Base-by-base conservation (phyloP, 1,140 invertebrate species). In the Euwallacea fornicatus region DNA sequence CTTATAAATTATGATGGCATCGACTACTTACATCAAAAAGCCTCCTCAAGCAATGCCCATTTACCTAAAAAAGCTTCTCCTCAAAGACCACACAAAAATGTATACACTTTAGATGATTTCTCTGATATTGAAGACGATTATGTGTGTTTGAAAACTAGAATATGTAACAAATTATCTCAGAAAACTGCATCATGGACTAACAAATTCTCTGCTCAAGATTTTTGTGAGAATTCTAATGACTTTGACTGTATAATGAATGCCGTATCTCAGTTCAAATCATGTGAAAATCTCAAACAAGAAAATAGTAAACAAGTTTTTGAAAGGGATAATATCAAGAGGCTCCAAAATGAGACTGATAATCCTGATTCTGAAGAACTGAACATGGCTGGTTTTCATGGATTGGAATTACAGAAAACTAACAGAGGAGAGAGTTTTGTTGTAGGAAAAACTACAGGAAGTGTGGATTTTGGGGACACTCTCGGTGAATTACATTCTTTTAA, bases 201-300 rank as follows among this genome's bases (percentile, higher is more conserved):
- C 13, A 69, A 69, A 7, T 69, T 69, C 53, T 53, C 66, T 21
- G 33, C 21, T 11, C 56, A 50, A 8, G 66, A 69, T 41, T 69
- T 69, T 46, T 61, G 56, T 47, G 56, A 69, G 16, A 16, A 69
- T 42, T 69, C 66, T 8, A 61, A 61, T 54, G 66, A 69, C 7
- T 50, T 50, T 10, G 46, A 50, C 7, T 50, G 13, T 50, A 10
- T 50, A 50, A 11, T 50, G 2, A 50, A 2, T 50, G 21, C 21
- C 21, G 4, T 33, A 33, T 33, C 21, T 33, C 21, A 33, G 21
- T 33, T 4, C 1, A 33, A 33, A 33, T 33, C 21, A 33, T 33
- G 1, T 33, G 4, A 4, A 33, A 4, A 33, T 2, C 21, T 33
- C 4, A 4, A 33, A 33, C 21, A 33, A 4, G 21, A 33, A 33